Evolutionary conservation across 1,140 invertebrate species (phyloP).

Genomic region (Epicauta chinensis): DNA sequence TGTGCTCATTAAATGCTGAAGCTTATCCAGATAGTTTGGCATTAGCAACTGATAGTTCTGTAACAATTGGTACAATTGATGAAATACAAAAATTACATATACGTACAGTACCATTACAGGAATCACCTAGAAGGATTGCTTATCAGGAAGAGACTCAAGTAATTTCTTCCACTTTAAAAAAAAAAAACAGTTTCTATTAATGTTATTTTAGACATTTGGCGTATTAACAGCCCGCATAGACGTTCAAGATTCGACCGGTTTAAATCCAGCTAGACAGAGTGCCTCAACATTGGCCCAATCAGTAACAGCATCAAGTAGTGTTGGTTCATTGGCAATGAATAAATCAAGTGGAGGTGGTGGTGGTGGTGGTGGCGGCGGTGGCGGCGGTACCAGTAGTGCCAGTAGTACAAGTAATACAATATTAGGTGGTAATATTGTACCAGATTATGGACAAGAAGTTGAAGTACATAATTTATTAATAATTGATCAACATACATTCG

Average conservation of each 20-base stretch:
- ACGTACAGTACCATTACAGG: slow-evolving; percentile 86
- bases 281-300: slow-evolving; percentile 69
- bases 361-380: slow-evolving; percentile 23
- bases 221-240: slow-evolving; percentile 88
- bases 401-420: slow-evolving; percentile 4
- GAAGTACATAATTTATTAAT: slow-evolving; percentile 90
- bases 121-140: slow-evolving; percentile 88
- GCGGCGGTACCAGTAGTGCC: slow-evolving; percentile 23
- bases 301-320: slow-evolving; percentile 46
- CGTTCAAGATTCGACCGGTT: slow-evolving; percentile 64
- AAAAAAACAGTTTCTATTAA: slow-evolving; percentile 1
- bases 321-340: slow-evolving; percentile 40
- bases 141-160: slow-evolving; percentile 90
- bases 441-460: slow-evolving; percentile 73
- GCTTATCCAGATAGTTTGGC: slow-evolving; percentile 94
- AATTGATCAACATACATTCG: slow-evolving; percentile 96
- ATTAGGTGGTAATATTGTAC: slow-evolving; percentile 14
- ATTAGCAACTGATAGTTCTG: slow-evolving; percentile 84
- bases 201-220: slow-evolving; percentile 75
- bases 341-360: slow-evolving; percentile 40
- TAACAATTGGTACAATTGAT: slow-evolving; percentile 97
- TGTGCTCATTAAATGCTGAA: slow-evolving; percentile 94
- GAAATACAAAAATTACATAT: slow-evolving; percentile 98
- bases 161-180: no score
- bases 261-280: slow-evolving; percentile 62